Evolutionary conservation across 1,140 invertebrate genomes (phyloP).

Genomic region (Hylaeus volcanicus): DNA sequence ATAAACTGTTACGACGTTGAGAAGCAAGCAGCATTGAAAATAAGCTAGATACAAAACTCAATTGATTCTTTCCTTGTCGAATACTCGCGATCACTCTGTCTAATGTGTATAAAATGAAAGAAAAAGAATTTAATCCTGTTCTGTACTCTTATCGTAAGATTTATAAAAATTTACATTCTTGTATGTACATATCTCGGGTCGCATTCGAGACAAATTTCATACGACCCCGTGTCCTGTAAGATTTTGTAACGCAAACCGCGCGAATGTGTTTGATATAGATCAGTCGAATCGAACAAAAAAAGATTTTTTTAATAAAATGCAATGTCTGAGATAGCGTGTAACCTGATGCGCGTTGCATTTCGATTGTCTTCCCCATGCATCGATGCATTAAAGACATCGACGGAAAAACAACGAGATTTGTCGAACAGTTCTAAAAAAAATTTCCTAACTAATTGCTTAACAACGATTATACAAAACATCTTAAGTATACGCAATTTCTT

Average conservation of each 20-base stretch:
- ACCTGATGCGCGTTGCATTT: too few relatives aligned
- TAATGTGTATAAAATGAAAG: neutral
- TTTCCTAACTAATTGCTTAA: constrained; percentile 1
- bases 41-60: neutral
- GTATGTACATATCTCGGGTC: neutral
- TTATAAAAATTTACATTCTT: neutral
- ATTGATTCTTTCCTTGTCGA: neutral
- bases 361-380: neutral
- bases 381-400: neutral
- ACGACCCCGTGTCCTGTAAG: neutral
- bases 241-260: constrained; percentile 4
- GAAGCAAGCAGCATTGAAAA: neutral
- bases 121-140: neutral
- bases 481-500: constrained; percentile 31
- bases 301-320: too few relatives aligned
- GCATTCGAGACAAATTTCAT: neutral
- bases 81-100: neutral
- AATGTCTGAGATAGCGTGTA: neutral
- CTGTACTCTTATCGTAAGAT: neutral
- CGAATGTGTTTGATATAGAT: constrained; percentile 1
- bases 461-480: constrained; percentile 24
- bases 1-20: constrained; percentile 2
- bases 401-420: neutral
- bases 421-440: neutral
- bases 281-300: neutral